Percentiles rank a stretch among this genome's conserved stretches.
phyloP scores from a whole-genome alignment of 2,797 vertebrate species.

The Chanos chanos region DNA sequence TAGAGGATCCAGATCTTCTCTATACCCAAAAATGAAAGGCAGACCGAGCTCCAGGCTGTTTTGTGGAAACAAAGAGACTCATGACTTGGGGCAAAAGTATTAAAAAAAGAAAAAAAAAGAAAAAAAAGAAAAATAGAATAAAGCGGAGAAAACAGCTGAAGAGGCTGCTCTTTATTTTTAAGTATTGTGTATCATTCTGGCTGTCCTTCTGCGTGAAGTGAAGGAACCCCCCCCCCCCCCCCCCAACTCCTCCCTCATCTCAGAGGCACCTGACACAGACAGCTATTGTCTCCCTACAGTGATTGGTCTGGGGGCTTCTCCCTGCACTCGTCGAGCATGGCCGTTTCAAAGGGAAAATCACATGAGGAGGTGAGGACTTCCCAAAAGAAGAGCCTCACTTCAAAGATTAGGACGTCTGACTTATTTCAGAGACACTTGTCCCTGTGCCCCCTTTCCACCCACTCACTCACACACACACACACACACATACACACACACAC shows the following conservation, averaged over 20 bases:
- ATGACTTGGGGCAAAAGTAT: background rate
- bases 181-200: no score
- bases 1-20: no score
- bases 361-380: conserved; percentile 52
- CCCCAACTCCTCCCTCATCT: conserved; percentile 44
- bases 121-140: conserved; percentile 12
- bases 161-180: conserved; percentile 45
- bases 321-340: conserved; percentile 53
- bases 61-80: no score
- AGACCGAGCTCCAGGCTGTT: background rate
- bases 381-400: conserved; percentile 54
- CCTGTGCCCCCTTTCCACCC: background rate
- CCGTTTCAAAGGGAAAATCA: conserved; percentile 58
- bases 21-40: no score
- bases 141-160: conserved; percentile 13
- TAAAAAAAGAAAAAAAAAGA: conserved; percentile 29
- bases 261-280: conserved; percentile 64
- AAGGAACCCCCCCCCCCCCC: no score
- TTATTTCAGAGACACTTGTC: conserved; percentile 20
- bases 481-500: background rate
- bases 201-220: no score
- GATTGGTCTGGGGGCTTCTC: conserved; percentile 57
- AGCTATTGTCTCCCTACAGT: conserved; percentile 58
- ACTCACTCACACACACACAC: background rate
- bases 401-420: conserved; percentile 45